Conservation (phyloP, 2,888 invertebrate genomes). For the Drosophila setosimentum region DNA sequence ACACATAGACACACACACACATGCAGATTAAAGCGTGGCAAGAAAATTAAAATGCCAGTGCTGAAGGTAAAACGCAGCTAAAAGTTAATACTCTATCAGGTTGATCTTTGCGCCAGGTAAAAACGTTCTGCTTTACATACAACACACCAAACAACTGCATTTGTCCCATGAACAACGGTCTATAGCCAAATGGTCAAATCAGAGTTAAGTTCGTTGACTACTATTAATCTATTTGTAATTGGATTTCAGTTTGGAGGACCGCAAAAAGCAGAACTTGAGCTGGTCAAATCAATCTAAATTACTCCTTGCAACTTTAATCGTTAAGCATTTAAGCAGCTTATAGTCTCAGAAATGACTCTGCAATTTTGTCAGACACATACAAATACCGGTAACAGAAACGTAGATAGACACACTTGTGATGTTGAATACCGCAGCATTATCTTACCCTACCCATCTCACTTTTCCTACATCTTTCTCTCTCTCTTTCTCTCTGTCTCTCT, state of each 20-base stretch:
- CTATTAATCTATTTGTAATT: not conserved
- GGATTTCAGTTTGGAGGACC: not conserved
- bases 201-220: not conserved
- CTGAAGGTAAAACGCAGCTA: conserved; percentile 8
- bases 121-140: not conserved
- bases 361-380: not conserved
- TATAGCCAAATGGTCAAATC: not conserved
- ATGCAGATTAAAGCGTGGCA: conserved; percentile 16
- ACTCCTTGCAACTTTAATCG: not conserved
- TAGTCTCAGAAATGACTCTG: not conserved
- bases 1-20: conserved; percentile 18
- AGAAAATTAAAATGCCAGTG: conserved; percentile 58
- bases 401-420: conserved; percentile 11
- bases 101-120: not conserved
- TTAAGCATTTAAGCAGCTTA: not conserved
- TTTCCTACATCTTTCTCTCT: not conserved
- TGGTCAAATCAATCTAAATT: not conserved
- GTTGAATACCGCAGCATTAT: conserved; percentile 65
- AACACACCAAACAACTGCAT: not conserved
- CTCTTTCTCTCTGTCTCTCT: not conserved
- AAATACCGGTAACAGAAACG: not conserved
- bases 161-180: not conserved
- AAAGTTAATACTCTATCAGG: conserved; percentile 15
- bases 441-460: not conserved
- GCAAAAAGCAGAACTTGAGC: not conserved